Base-by-base conservation (phyloP, 1,140 invertebrate species). In the Caerostris extrusa region DNA sequence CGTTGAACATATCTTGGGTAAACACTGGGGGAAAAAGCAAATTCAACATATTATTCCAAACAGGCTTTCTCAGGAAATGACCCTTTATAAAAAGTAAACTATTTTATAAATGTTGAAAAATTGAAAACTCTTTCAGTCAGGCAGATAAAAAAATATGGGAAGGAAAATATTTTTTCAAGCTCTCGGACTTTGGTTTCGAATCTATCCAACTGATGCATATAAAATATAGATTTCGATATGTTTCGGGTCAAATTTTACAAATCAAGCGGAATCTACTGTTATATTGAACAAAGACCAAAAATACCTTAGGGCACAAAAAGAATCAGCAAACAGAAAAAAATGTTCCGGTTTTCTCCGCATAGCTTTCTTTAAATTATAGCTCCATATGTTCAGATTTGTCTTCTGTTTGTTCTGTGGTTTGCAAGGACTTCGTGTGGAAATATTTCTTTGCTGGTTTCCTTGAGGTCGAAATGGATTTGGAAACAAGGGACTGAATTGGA, bases 61-160 rank as follows among this genome's bases (percentile, higher is more conserved):
- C 10, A 77, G 34, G 34, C 34, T 10, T 77, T 12, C 34, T 77
- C 19, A 77, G 53, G 50, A 19, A 77, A 14, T 77, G 71, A 14
- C 34, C 71, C 71, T 34, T 12, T 34, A 34, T 1, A 88, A 88
- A 87, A 61, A 88, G 60, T 19, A 88, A 88, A 88, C 61, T 34
- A 64, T 88, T 64, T 88, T 14, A 88, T 88, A 88, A 88, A 88
- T 64, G 60, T 64, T 88, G 58, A 88, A 88, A 88, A 88, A 88
- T 88, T 88, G 60, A 88, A 88, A 88, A 88, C 12, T 57, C 60
- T 34, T 85, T 64, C 58, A 88, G 19, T 34, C 57, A n/a, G 53
- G 53, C 14, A 85, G 58, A 85, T 85, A 85, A 85, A 85, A 53
- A 77, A 77, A 77, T 12, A 4, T 10, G 34, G 34, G 34, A 77